phyloP scores from a whole-genome alignment of 1,140 invertebrate genomes.

The Atta cephalotes region DNA sequence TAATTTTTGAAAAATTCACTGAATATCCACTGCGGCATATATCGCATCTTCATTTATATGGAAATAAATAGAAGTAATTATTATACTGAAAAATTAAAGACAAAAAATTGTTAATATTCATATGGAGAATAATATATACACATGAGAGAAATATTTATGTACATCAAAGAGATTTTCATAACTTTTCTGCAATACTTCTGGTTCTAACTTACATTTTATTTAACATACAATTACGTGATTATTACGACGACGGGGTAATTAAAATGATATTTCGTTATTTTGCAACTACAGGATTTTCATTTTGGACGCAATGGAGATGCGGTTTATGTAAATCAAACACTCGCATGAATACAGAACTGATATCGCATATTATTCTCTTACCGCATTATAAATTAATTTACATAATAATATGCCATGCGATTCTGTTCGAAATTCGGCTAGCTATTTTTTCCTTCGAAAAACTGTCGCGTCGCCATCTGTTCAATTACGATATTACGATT shows the following conservation, averaged over 20 bases:
- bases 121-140: not conserved
- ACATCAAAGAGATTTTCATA: not conserved
- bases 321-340: constrained; percentile 50
- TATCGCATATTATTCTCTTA: constrained; percentile 50
- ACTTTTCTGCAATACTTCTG: not conserved
- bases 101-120: not conserved
- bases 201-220: not conserved
- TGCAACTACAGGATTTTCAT: constrained; percentile 3
- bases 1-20: not conserved
- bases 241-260: no score
- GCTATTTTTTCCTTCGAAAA: constrained; percentile 1
- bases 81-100: constrained; percentile 1
- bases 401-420: constrained; percentile 38
- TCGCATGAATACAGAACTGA: constrained; percentile 41
- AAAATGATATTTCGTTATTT: constrained; percentile 33
- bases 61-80: not conserved
- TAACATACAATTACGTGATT: constrained; percentile 10
- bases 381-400: constrained; percentile 53
- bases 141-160: not conserved
- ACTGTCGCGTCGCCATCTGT: not conserved
- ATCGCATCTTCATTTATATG: constrained; percentile 13
- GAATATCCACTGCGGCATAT: not conserved
- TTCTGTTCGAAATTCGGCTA: not conserved
- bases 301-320: constrained; percentile 10
- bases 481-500: constrained; percentile 28